phyloP scores from a whole-genome alignment of 2,113 vertebrate species.

The Phoxinus phoxinus region DNA sequence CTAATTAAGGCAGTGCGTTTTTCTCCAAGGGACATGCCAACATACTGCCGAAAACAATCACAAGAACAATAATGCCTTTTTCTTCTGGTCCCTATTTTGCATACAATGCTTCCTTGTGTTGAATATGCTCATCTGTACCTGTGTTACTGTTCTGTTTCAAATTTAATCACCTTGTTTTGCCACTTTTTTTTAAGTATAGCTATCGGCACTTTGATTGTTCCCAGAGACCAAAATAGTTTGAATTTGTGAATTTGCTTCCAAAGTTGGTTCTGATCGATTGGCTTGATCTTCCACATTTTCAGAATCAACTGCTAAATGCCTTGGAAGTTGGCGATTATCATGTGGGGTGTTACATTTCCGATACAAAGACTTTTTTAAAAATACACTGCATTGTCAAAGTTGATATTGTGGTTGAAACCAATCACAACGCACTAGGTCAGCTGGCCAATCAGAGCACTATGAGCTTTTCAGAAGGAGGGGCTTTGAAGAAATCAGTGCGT shows the following conservation, averaged over 20 bases:
- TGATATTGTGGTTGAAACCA: no score
- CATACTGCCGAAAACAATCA: slow-evolving; percentile 59
- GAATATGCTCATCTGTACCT: slow-evolving; percentile 59
- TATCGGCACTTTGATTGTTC: not conserved
- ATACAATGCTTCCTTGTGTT: slow-evolving; percentile 56
- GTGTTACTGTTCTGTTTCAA: not conserved
- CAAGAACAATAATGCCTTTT: slow-evolving; percentile 41
- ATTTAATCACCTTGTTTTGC: not conserved
- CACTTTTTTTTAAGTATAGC: not conserved
- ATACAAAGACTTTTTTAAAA: no score
- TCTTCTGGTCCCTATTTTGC: slow-evolving; percentile 36
- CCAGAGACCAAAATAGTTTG: not conserved
- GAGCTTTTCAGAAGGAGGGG: no score
- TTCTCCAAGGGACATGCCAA: slow-evolving; percentile 48
- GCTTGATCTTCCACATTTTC: no score
- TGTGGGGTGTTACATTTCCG: no score
- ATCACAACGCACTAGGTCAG: no score
- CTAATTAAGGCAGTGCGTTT: slow-evolving; percentile 60
- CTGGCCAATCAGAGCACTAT: no score
- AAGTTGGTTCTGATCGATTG: no score
- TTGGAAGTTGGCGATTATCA: no score
- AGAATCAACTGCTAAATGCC: no score
- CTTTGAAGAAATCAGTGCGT: no score
- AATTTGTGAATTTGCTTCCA: not conserved
- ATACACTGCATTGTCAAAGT: no score